Conservation (phyloP, 2,888 invertebrate genomes). For the Ichneumoninae sp. region DNA sequence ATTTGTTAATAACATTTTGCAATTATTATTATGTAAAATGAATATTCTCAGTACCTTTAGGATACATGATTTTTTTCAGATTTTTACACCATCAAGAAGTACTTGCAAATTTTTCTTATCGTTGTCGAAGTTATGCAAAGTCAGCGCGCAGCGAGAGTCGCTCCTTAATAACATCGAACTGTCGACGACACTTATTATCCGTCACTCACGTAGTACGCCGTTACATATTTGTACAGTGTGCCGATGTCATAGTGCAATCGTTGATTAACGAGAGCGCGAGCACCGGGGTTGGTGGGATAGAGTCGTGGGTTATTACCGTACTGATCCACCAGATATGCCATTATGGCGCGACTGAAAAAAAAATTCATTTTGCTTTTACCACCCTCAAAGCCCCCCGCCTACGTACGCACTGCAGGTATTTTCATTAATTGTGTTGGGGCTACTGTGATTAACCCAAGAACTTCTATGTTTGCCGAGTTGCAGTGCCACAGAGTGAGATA, state of each 20-base stretch:
- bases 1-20: too few species aligned
- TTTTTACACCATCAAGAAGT: too few species aligned
- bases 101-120: too few species aligned
- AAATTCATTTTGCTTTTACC: neutral
- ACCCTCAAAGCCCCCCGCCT: neutral
- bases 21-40: too few species aligned
- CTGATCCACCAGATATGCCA: conserved; percentile 84
- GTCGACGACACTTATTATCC: neutral
- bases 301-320: conserved; percentile 84
- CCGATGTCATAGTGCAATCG: conserved; percentile 84
- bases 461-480: neutral
- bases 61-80: too few species aligned
- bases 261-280: conserved; percentile 84
- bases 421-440: conserved; percentile 2
- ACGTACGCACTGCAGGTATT: conserved; percentile 1
- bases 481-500: neutral
- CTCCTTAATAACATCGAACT: neutral
- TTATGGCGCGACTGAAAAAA: conserved; percentile 84
- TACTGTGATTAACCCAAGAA: neutral
- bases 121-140: too few species aligned
- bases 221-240: conserved; percentile 79
- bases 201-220: conserved; percentile 86
- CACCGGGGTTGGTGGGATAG: conserved; percentile 83
- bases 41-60: too few species aligned
- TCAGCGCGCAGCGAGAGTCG: too few species aligned